phyloP scores from a whole-genome alignment of 2,888 invertebrate species.

The Hyposoter dolosus region DNA sequence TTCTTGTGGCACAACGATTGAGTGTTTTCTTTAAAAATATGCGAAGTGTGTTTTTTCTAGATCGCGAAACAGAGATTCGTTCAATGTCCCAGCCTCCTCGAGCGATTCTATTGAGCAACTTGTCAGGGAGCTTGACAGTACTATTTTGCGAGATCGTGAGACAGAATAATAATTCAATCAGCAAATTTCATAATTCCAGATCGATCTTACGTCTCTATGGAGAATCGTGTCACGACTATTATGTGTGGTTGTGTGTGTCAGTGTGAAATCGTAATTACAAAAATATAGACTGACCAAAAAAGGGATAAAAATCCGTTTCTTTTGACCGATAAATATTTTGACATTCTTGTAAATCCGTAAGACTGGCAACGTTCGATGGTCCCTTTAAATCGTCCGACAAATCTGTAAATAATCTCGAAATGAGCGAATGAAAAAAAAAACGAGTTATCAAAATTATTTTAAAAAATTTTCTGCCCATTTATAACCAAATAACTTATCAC shows the following conservation, averaged over 20 bases:
- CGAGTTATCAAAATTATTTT: neutral
- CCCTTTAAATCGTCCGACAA: conserved; percentile 69
- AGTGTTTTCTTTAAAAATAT: neutral
- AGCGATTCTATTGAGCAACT: neutral
- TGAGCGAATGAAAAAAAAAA: neutral
- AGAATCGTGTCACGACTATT: neutral
- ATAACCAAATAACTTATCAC: neutral
- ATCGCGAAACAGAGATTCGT: neutral
- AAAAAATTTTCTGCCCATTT: neutral
- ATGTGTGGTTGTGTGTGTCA: neutral
- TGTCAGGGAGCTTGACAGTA: conserved; percentile 50
- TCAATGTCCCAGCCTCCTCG: neutral
- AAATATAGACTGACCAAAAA: conserved; percentile 53
- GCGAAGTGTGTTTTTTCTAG: neutral
- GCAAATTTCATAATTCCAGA: neutral
- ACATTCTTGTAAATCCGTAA: conserved; percentile 34
- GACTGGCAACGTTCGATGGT: conserved; percentile 36
- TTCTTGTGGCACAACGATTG: neutral
- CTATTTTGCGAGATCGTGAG: conserved; percentile 1
- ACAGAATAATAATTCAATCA: neutral
- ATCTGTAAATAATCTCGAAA: conserved; percentile 71
- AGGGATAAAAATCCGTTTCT: conserved; percentile 45
- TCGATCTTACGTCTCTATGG: neutral
- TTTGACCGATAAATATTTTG: conserved; percentile 46
- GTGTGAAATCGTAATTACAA: conserved; percentile 2